Base-by-base conservation (phyloP, 2,797 vertebrate species). In the Danio choprae region DNA sequence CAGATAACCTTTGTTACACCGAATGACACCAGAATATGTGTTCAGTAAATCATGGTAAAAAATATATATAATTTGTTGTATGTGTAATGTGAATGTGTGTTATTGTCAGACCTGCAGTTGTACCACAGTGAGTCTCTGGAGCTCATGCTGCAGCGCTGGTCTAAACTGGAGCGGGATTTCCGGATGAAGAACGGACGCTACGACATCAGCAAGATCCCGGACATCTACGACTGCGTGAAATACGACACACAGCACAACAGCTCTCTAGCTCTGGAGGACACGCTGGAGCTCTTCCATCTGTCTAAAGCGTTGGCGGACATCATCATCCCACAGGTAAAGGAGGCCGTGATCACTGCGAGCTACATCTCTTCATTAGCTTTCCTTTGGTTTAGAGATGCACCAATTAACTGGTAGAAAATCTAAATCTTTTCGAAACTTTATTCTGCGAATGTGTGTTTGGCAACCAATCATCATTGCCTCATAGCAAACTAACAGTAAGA, bases 161-260 rank as follows among this genome's bases (percentile, higher is more conserved):
- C 91, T 83, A 96, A 96, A 86, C 90, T 96, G 82, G 95, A 96
- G 84, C 89, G 92, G 58, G 96, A 96, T 80, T 96, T 96, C 85
- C 92, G 93, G 65, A 93, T 94, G 89, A 96, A 95, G 88, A 95
- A 88, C 0, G 94, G 94, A 1, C 95, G 95, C 38, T 96, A 96
- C 1, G 96, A 96, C 86, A 96, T 96, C 87, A 96, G 95, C 90
- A 96, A 96, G 89, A 95, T 96, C 86, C 96, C 96, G 0, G 96
- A 96, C 74, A 96, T 96, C 86, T 96, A 96, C 0, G 96, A 96
- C 89, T 96, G 95, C 83, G 93, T 96, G 88, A 96, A 96, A 82
- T 96, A 96, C 1, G 96, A 96, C 22, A 93, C 94, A 0, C 96
- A 96, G 85, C 96, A 96, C 90, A 96, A 96, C 82, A 84, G 91